Evolutionary conservation across 2,113 vertebrate species (phyloP).

Genomic region (Helogale parvula): DNA sequence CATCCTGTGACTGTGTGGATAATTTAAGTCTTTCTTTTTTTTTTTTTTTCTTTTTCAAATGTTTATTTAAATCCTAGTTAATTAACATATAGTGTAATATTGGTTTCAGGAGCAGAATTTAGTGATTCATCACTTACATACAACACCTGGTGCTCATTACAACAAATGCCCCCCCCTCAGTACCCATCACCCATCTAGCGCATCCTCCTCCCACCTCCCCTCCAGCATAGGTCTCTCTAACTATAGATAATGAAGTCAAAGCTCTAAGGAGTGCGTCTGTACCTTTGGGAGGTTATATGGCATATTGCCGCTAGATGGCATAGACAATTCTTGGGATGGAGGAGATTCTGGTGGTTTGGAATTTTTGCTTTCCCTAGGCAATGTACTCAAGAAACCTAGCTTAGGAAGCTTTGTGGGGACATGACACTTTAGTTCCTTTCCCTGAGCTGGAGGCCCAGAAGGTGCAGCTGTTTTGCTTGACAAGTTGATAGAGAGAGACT

Average conservation of each 20-base stretch:
- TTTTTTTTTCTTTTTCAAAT: neutral
- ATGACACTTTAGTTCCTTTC: constrained; percentile 51
- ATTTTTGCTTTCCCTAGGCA: constrained; percentile 36
- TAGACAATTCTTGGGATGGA: constrained; percentile 53
- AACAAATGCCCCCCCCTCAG: neutral
- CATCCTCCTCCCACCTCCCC: neutral
- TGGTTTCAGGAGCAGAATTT: neutral
- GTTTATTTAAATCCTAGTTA: neutral
- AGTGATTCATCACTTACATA: neutral
- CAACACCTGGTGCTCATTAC: neutral
- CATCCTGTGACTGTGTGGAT: neutral
- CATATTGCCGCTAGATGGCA: constrained; percentile 70
- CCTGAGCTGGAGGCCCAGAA: constrained; percentile 45
- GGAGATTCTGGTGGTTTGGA: neutral
- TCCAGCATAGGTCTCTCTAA: neutral
- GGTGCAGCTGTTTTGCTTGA: constrained; percentile 72
- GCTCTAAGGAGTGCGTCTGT: fast-evolving
- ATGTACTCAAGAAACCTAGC: neutral
- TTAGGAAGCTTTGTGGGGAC: constrained; percentile 49
- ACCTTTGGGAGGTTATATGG: neutral
- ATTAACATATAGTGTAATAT: neutral
- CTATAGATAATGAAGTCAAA: neutral
- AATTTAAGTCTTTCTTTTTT: neutral
- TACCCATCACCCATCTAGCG: neutral
- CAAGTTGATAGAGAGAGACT: constrained; percentile 68